phyloP scores from a whole-genome alignment of 2,797 vertebrate genomes.

The Hypotaenidia okinawae region DNA sequence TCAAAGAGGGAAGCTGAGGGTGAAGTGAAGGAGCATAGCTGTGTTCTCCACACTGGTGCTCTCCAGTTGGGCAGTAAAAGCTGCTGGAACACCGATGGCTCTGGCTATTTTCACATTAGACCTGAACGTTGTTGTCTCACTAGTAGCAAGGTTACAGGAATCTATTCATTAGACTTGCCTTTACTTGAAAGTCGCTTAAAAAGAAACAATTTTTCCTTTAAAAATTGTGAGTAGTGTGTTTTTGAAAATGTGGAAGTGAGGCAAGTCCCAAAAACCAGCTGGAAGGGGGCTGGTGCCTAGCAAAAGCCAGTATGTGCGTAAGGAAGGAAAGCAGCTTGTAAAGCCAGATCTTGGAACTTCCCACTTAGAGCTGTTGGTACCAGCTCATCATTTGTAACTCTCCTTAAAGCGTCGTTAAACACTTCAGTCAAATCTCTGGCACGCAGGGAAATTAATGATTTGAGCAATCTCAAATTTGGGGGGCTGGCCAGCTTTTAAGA shows the following conservation, averaged over 20 bases:
- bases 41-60: background rate
- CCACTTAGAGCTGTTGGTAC: background rate
- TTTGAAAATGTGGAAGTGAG: background rate
- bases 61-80: too few relatives aligned
- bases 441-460: too few relatives aligned
- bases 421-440: background rate
- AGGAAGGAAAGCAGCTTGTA: background rate
- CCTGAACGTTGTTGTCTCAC: background rate
- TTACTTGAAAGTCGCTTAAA: slow-evolving; percentile 19
- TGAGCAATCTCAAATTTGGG: background rate
- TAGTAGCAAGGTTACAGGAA: slow-evolving; percentile 7
- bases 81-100: background rate
- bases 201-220: background rate
- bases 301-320: background rate
- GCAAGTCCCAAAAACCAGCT: background rate
- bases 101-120: background rate
- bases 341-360: background rate
- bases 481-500: background rate
- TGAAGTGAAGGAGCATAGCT: background rate
- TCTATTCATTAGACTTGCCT: background rate
- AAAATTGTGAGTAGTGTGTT: background rate
- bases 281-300: background rate
- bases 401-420: background rate
- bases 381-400: background rate
- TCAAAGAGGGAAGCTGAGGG: background rate